These are phyloP conservation scores for Rosalia funebris DNA, from an alignment of 2,888 invertebrate genomes.

Conservation along the genomic window DNA sequence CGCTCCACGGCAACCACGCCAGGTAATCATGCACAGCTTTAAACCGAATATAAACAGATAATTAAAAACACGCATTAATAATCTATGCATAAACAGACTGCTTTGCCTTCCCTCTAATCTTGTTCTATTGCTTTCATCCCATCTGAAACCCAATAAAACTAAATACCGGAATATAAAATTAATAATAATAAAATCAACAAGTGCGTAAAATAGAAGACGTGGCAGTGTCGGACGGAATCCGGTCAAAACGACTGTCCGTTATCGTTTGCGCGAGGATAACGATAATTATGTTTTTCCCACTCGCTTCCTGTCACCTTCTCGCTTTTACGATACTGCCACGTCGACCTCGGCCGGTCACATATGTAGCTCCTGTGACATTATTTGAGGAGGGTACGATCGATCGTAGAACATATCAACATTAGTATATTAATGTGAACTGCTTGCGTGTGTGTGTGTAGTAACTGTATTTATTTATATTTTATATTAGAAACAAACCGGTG, in stretches of 20 bases:
- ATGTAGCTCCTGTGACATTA: slow-evolving; percentile 55
- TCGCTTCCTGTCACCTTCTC: background rate
- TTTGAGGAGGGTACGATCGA: slow-evolving; percentile 65
- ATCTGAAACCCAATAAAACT: slow-evolving; percentile 59
- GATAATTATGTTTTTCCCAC: background rate
- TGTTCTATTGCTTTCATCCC: slow-evolving; percentile 63
- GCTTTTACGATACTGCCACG: slow-evolving; percentile 40
- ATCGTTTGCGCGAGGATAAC: background rate
- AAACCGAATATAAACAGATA: slow-evolving; percentile 56
- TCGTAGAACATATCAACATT: slow-evolving; percentile 56
- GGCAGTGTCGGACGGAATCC: slow-evolving; percentile 26
- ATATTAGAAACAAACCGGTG: slow-evolving; percentile 19
- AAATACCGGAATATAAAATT: slow-evolving; percentile 48
- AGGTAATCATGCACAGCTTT: slow-evolving; percentile 61
- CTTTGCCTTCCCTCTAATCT: slow-evolving; percentile 61
- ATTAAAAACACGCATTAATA: slow-evolving; percentile 43
- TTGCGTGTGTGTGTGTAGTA: slow-evolving; percentile 52
- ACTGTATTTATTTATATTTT: slow-evolving; percentile 43
- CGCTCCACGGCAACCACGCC: slow-evolving; percentile 57
- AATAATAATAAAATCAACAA: slow-evolving; percentile 39
- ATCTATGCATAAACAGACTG: slow-evolving; percentile 53
- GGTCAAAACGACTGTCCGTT: background rate
- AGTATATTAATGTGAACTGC: slow-evolving; percentile 54
- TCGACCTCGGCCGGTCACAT: slow-evolving; percentile 59
- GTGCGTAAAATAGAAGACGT: slow-evolving; percentile 33